These are phyloP conservation scores for Sarcophaga carnaria DNA, from an alignment of 2,888 invertebrate species.

Conservation along the genomic window DNA sequence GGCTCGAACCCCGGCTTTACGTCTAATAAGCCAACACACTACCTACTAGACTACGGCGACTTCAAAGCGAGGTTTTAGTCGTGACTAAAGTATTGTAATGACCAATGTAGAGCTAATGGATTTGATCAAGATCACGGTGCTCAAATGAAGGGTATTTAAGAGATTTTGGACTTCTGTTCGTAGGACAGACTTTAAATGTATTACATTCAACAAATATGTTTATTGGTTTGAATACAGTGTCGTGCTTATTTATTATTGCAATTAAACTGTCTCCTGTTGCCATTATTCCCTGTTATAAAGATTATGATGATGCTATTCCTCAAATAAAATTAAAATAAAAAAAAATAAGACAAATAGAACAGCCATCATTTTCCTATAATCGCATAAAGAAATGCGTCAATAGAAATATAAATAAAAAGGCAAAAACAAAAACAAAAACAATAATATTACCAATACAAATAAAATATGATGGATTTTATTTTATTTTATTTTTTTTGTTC, in stretches of 20 bases:
- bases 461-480: conserved; percentile 27
- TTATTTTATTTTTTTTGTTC: background rate
- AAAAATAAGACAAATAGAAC: background rate
- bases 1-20: no score
- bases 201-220: no score
- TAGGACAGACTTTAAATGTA: no score
- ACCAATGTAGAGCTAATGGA: no score
- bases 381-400: conserved; percentile 21
- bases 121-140: no score
- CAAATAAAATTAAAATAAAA: background rate
- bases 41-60: no score
- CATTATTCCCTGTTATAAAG: background rate
- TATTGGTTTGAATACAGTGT: no score
- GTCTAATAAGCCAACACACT: no score
- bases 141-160: no score
- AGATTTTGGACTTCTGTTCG: no score
- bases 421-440: background rate
- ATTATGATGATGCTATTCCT: background rate
- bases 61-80: no score
- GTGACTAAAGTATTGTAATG: no score
- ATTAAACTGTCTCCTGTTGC: conserved; percentile 7
- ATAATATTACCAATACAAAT: background rate
- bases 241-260: background rate
- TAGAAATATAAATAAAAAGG: conserved; percentile 1
- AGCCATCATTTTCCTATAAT: background rate